Base-by-base conservation (phyloP, 2,797 vertebrate genomes). In the Gymnoscopelus braueri region DNA sequence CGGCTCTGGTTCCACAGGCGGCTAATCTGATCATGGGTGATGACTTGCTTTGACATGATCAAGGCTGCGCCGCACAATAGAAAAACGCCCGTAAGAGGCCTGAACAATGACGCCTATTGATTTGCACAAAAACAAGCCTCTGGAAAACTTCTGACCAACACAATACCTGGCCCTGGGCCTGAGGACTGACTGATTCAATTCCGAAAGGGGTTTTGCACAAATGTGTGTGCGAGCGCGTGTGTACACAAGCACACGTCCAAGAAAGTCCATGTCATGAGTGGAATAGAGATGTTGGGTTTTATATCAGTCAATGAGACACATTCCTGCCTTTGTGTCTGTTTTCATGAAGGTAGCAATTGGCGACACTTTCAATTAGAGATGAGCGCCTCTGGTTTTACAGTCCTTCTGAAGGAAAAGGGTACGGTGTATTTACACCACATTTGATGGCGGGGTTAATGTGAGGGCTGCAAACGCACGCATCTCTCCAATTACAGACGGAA, bases 361-460 rank as follows among this genome's bases (percentile, higher is more conserved):
- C 77, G 84, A 79, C 76, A 65, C 73, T 80, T 73, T 87, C 81
- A 87, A 92, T 92, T 89, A 92, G 57, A 88, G 89, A 88, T 87
- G 58, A 86, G 84, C 15, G 49, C 65, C 79, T 73, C 79, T 78
- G 77, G 71, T 5, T 89, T 89, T 88, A 88, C 67, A 67, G 81
- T 77, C 82, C 85, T 80, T 78, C 76, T 79, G 81, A 86, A 59
- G 77, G 39, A 44, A 91, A 75, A 86, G 75, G 74, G 63, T 52
- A 78, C 15, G 5, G 68, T 81, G 53, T 86, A 85, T 85, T 89
- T 88, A 87, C 71, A 32, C 76, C 81, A 55, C 80, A 82, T 76
- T 81, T 86, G 83, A 92, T 86, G 79, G 83, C 7, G 58, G 71
- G 78, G 75, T 90, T 92, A 91, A 94, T 86, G 80, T 88, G 74